Base-by-base conservation (phyloP, 2,113 vertebrate genomes). In the Physeter macrocephalus region DNA sequence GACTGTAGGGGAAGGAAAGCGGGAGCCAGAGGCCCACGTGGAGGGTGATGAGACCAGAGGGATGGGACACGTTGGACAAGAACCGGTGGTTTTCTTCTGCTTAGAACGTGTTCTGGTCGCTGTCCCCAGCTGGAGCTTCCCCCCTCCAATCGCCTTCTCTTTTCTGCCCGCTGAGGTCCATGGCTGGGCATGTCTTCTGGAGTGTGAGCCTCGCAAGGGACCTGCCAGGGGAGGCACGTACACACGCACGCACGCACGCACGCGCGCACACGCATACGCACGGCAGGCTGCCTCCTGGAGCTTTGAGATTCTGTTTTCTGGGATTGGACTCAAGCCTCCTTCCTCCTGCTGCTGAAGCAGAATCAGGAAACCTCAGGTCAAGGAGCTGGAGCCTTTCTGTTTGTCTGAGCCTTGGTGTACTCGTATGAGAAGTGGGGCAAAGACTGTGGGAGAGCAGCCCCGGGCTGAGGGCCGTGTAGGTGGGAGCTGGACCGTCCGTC, bases 51-150 rank as follows among this genome's bases (percentile, higher is more conserved):
- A 64, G 83, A 57, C 74, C 31, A 13, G 57, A 57, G 41, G 14
- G 54, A 5, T 52, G 34, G 31, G 41, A 43, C 20, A 5, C 25
- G 8, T 34, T 25, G 78, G 41, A 25, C 18, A 8, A 54, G 67
- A 98, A 98, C 98, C 86, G 95, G 97, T 97, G 97, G 97, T 98
- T 98, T 98, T 97, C 97, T 97, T 97, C 95, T 97, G 92, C 93
- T 95, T 93, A 98, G 97, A 98, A 97, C 95, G 94, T 97, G 97
- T 95, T 96, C 93, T 94, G 96, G 97, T 92, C 89, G 69, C 64
- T 97, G 95, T 98, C 14, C 18, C 1, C 17, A 97, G 95, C 96
- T 75, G 72, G 72, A 95, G 97, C 96, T 96, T 98, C 94, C 95
- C 96, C 98, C 97, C 97, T 98, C 98, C 97, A 75, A 75, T 97